phyloP scores from a whole-genome alignment of 2,888 invertebrate species.

The Dendrolimus houi region DNA sequence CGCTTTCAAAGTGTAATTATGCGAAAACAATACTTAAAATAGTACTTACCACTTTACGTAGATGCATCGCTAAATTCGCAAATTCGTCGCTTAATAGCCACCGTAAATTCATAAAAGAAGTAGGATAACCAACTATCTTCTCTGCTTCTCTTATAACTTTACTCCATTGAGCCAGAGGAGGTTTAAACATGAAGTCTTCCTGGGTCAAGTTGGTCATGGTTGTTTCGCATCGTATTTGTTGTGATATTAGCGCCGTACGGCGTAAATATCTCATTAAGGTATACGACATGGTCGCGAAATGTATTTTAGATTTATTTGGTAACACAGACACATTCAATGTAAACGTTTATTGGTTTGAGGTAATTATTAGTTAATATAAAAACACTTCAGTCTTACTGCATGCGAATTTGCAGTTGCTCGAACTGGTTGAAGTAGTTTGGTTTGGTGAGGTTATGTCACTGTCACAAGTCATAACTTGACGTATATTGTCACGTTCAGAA shows the following conservation, averaged over 20 bases:
- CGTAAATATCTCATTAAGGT: conserved; percentile 56
- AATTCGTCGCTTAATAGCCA: conserved; percentile 80
- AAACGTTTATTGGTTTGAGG: conserved; percentile 1
- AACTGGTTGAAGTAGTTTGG: background rate
- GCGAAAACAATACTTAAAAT: background rate
- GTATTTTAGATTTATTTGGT: conserved; percentile 12
- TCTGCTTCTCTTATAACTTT: conserved; percentile 69
- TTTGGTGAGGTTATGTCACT: conserved; percentile 35
- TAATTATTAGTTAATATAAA: conserved; percentile 5
- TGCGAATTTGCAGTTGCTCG: too few relatives aligned
- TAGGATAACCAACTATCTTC: conserved; percentile 74
- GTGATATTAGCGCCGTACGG: conserved; percentile 42
- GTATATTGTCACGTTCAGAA: conserved; percentile 32
- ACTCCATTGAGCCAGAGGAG: conserved; percentile 55
- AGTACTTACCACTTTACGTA: conserved; percentile 67
- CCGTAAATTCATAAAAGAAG: conserved; percentile 77
- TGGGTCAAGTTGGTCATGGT: conserved; percentile 60
- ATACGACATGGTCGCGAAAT: conserved; percentile 47
- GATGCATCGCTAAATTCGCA: conserved; percentile 75
- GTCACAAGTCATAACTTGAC: conserved; percentile 36
- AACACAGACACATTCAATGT: conserved; percentile 31
- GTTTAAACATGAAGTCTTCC: conserved; percentile 61
- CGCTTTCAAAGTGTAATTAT: background rate
- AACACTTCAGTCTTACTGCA: conserved; percentile 6
- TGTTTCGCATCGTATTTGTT: conserved; percentile 52